Base-by-base conservation (phyloP, 2,797 vertebrate genomes). In the Danio tinwini region DNA sequence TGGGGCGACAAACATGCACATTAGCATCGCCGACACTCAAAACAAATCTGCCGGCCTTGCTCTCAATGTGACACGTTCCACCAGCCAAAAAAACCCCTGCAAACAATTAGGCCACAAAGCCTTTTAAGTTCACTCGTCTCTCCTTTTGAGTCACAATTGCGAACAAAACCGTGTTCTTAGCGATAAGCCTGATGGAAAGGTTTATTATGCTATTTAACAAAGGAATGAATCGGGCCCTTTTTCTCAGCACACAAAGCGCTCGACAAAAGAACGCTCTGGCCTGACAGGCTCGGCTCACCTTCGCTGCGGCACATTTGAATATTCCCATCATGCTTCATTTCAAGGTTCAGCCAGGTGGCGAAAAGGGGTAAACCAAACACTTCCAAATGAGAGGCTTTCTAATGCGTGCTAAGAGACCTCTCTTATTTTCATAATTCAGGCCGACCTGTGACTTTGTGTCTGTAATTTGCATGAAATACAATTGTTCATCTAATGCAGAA, bases 181-280 rank as follows among this genome's bases (percentile, higher is more conserved):
- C 63, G 81, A 81, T 85, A 87, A 85, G 78, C 77, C 78, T 84
- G 82, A 87, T 82, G 79, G 82, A 87, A 85, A 81, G 84, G 78
- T 85, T 85, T 81, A 83, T 87, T 87, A 81, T 86, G 63, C 68
- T 49, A 65, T 79, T 53, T 73, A 84, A 86, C 85, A 86, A 86
- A 86, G 72, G 62, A 82, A 39, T 73, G 78, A 81, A 81, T 79
- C 65, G 37, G 29, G 61, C 58, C 6, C 59, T 73, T 72, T 73
- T 65, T 52, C 73, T 65, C 62, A 65, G 64, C 82, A 76, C 76
- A 84, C 82, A 85, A 85, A 81, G 68, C 53, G 44, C 73, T 65
- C 14, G 14, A 85, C 84, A 84, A 87, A 83, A 75, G 47, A 69
- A 75, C 0, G 50, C 52, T 76, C 75, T 72, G 74, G 82, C 71